A percentile compares a stretch with the other conserved stretches of the same genome.
These are phyloP conservation scores for Montipora capricornis DNA, from an alignment of 64 coral and sea anemone genomes.

Conservation along the genomic window DNA sequence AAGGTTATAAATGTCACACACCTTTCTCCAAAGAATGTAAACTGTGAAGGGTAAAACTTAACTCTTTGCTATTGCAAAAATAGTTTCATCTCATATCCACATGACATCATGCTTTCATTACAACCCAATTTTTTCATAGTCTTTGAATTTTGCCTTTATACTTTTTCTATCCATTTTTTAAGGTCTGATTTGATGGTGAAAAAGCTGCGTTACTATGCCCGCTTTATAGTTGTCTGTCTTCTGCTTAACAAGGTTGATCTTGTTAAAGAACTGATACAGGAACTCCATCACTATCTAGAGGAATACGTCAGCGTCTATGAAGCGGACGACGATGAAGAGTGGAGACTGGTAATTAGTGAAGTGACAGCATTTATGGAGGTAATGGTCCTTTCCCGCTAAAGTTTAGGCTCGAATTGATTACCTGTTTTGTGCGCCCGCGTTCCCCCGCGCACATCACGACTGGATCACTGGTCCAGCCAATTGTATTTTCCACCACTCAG, in stretches of 20 bases:
- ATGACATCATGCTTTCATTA: too few species aligned
- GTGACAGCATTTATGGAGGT: slow-evolving; percentile 96
- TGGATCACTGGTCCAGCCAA: too few species aligned
- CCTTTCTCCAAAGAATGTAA: too few species aligned
- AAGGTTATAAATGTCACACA: too few species aligned
- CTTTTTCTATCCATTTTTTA: background rate
- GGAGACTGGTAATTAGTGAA: slow-evolving; percentile 97
- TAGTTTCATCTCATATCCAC: too few species aligned
- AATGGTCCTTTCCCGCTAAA: background rate
- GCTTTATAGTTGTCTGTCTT: slow-evolving; percentile 93
- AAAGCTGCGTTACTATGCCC: slow-evolving; percentile 94
- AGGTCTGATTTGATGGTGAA: slow-evolving; percentile 99
- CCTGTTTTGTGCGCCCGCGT: too few species aligned
- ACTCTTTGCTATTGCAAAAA: too few species aligned
- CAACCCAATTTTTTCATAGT: too few species aligned
- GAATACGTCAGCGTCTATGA: slow-evolving; percentile 93
- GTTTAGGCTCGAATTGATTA: too few species aligned
- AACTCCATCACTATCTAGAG: slow-evolving; percentile 91
- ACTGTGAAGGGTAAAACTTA: too few species aligned
- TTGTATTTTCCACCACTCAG: too few species aligned
- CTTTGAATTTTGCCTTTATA: background rate
- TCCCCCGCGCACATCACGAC: too few species aligned
- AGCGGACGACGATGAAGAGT: slow-evolving; percentile 96
- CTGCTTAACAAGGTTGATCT: slow-evolving; percentile 97
- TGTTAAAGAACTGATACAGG: slow-evolving; percentile 94